These are phyloP conservation scores for Scaptodrosophila lebanonensis DNA, from an alignment of 1,140 invertebrate species.

Conservation along the genomic window DNA sequence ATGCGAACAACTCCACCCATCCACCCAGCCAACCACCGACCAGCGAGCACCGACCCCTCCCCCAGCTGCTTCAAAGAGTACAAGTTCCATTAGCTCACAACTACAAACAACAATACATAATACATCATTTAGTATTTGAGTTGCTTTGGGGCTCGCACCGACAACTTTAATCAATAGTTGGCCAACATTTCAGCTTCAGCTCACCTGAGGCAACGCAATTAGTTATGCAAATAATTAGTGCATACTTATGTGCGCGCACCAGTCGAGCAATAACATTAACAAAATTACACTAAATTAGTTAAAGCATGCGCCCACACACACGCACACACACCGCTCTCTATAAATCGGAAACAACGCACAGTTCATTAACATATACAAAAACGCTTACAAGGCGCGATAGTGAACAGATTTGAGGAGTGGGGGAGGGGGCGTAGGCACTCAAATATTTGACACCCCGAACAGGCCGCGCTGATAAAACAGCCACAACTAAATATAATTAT, in stretches of 20 bases:
- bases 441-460: conserved; percentile 33
- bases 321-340: conserved; percentile 8
- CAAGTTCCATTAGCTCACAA: too few species aligned
- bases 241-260: conserved; percentile 10
- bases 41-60: too few species aligned
- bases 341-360: conserved; percentile 14
- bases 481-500: conserved; percentile 10
- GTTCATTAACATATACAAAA: conserved; percentile 21
- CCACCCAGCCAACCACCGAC: too few species aligned
- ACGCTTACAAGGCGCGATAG: conserved; percentile 1
- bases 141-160: too few species aligned
- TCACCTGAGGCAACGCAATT: background rate
- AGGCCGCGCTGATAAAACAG: conserved; percentile 15
- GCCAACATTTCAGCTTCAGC: background rate
- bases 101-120: too few species aligned
- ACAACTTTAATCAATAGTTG: background rate
- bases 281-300: conserved; percentile 32
- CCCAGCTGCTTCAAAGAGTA: too few species aligned
- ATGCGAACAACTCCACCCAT: too few species aligned
- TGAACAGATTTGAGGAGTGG: background rate
- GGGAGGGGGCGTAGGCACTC: background rate
- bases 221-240: conserved; percentile 39
- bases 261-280: conserved; percentile 24
- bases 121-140: too few species aligned
- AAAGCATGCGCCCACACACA: too few species aligned